These are phyloP conservation scores for Pollicipes pollicipes DNA, from an alignment of 1,140 invertebrate genomes.

Conservation along the genomic window DNA sequence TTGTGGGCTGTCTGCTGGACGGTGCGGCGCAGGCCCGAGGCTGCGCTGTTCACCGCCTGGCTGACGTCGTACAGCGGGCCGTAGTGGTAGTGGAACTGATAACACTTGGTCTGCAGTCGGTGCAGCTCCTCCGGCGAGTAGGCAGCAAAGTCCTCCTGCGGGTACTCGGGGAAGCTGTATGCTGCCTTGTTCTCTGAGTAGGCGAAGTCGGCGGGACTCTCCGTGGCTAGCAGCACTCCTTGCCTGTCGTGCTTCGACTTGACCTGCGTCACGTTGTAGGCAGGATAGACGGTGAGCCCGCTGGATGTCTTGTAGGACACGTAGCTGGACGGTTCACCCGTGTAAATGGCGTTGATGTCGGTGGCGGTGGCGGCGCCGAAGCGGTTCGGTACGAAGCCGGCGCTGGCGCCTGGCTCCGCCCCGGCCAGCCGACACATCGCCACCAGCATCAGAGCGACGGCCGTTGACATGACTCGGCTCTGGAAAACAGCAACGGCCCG, in stretches of 20 bases:
- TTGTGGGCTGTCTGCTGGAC: background rate
- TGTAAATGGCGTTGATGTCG: background rate
- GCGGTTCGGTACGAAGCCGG: background rate
- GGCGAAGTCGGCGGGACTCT: too few relatives aligned
- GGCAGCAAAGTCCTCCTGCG: background rate
- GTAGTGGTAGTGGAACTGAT: slow-evolving; percentile 4
- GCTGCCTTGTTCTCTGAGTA: background rate
- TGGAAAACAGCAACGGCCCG: background rate
- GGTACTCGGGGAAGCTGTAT: background rate
- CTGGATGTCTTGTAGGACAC: background rate
- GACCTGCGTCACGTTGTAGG: background rate
- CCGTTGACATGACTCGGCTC: background rate
- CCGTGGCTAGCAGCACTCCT: background rate
- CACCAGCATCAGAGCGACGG: background rate
- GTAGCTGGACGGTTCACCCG: background rate
- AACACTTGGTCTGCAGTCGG: background rate
- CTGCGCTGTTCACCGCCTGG: background rate
- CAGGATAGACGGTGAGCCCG: background rate
- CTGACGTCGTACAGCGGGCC: background rate
- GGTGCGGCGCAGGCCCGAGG: background rate
- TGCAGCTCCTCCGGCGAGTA: background rate
- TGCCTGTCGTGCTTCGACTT: background rate
- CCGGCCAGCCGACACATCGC: background rate
- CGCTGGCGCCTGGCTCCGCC: background rate
- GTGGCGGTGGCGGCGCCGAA: too few relatives aligned